Evolutionary conservation across 2,113 vertebrate genomes (phyloP), one percentile per base, ranked within the genome.

Genomic region (Oenanthe melanoleuca): DNA sequence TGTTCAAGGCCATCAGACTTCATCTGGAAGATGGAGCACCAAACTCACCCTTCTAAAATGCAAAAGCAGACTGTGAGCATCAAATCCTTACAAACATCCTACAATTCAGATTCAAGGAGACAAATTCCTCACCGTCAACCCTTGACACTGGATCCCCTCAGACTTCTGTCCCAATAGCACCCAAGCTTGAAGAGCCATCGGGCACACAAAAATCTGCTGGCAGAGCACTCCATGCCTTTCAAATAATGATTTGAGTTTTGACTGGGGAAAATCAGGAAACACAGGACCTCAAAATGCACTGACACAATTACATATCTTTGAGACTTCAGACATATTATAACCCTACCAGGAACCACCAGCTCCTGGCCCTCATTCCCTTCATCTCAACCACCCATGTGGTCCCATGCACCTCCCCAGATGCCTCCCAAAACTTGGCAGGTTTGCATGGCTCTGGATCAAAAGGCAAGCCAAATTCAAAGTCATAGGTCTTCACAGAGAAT

Each of bases 381-480:
- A 37, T 25, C 60, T 42, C 33, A 59, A 25, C n/a, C 37, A 23
- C n/a, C 50, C 4, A 6, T 38, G 29, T 1, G 6, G 12, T 29
- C 29, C 8, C 9, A 6, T 0, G 0, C 9, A 38, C 14, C 74
- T 42, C 31, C 59, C 59, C 19, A 3, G 34, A 55, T 6, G 23
- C 38, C 45, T 80, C 38, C 33, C 16, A 6, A 44, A 29, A 31
- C 22, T 23, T 28, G 26, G 56, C 47, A 15, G 24, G n/a, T 10
- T 66, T 11, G 22, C 45, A 57, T 5, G 4, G 22, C 31, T 53
- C 57, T 17, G 37, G 40, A 56, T 64, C 44, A 59, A 70, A 23
- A 42, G 8, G 23, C 56, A 91, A 86, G 74, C 33, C 61, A 79
- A 86, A 69, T 21, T 47, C 86, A 45, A 66, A 89, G 81, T 60